Base-by-base conservation (phyloP, 2,113 vertebrate species). In the Menura novaehollandiae region DNA sequence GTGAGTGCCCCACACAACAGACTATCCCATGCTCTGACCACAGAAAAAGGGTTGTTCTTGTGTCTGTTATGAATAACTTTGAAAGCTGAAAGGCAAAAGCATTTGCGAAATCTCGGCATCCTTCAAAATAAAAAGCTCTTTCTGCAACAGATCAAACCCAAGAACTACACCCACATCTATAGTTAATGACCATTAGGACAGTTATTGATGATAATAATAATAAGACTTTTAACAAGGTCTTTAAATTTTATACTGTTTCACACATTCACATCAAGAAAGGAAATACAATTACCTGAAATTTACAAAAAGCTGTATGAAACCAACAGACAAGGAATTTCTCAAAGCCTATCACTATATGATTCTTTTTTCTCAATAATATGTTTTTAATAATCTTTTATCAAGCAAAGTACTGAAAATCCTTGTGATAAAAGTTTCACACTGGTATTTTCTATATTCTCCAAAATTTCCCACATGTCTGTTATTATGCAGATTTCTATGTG, bases 151-250 rank as follows among this genome's bases (percentile, higher is more conserved):
- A 30, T 62, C 33, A 75, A 60, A 69, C 1, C 1, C 24, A 66
- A 80, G 46, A 62, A 52, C 18, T 64, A 55, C 0, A 0, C 43
- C 63, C 44, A 32, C 6, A 18, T 59, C 49, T 37, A 60, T 1
- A 74, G 14, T n/a, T 89, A 58, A 56, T 3, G 14, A 26, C 13
- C 41, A 76, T 47, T 46, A 69, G 15, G 55, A 46, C 41, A 81
- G 58, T 37, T 71, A 59, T 13, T 3, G 2, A 41, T 53, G 1
- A 46, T 59, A 75, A 62, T 33, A 20, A 51, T 1, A 76, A n/a
- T 47, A 66, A 4, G 9, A 37, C 39, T 75, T 47, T 49, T 53
- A 67, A 71, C 3, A 30, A 78, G 20, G 30, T 82, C 35, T 66
- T 52, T 39, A 74, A 71, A 17, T 88, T 75, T 79, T 49, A 37